Evolutionary conservation across 1,140 invertebrate genomes (phyloP), one percentile per base, ranked within the genome.

Genomic region (Bombyx mandarina): DNA sequence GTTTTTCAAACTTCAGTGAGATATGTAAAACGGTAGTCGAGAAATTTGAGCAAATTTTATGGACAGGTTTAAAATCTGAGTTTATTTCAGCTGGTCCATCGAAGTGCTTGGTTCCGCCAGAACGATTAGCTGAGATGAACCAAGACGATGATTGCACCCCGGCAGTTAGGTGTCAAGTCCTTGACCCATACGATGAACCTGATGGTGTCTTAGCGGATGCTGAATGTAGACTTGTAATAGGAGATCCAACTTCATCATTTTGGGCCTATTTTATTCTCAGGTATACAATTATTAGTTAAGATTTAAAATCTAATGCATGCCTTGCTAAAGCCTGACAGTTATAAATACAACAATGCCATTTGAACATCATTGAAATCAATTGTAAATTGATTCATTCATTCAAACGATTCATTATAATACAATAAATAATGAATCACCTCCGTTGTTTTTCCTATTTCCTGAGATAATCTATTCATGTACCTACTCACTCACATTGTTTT

Each of bases 261-360:
- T 93, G 92, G 91, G 82, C 89, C 18, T 96, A 96, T 66, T 84
- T 94, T 12, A 74, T 91, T 7, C 88, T 94, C 6, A 81, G 87
- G 87, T 88, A 56, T 8, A 43, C 2, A 10, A 9, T 8, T 42
- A 18, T 18, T 18, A 18, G 12, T 18, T 7, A 49, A 42, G 8
- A 35, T n/a, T 53, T 5, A 50, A 2, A n/a, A 3, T 45, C 8
- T 22, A 46, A 18, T 8, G 12, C 6, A 45, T 6, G 43, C n/a
- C 12, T 10, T 44, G 12, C 42, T 6, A 12, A 50, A 7, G 50
- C 26, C 42, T 26, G 10, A 51, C 48, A 2, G 3, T 50, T 50
- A 18, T 50, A 18, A 18, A 7, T 49, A 10, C n/a, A 50, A 50
- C 26, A 50, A 50, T 50, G 3, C 26, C 48, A 50, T 35, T 35